Conservation (phyloP, 1,140 invertebrate species). For the Scaptomyza montana region DNA sequence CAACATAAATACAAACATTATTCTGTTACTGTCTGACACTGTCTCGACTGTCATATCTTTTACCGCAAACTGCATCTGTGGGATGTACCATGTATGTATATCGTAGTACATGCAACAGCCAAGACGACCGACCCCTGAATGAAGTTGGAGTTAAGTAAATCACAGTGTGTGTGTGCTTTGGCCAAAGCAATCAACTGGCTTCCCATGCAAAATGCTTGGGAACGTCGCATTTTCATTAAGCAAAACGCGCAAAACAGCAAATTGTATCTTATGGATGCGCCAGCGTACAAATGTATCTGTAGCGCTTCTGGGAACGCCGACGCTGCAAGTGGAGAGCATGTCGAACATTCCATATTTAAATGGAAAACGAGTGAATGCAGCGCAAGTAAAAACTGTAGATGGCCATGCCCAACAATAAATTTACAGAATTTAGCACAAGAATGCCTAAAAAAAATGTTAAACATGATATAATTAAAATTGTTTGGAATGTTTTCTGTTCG, state of each 20-base stretch:
- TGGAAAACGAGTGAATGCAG: slow-evolving; percentile 4
- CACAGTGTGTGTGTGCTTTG: slow-evolving; percentile 50
- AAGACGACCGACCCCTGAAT: slow-evolving; percentile 23
- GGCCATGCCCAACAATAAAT: slow-evolving; percentile 40
- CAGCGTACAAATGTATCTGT: slow-evolving; percentile 19
- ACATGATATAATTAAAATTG: slow-evolving; percentile 46
- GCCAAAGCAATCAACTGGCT: slow-evolving; percentile 45
- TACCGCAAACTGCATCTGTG: slow-evolving; percentile 40
- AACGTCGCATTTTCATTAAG: slow-evolving; percentile 74
- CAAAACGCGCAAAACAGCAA: slow-evolving; percentile 51
- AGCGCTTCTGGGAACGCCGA: slow-evolving; percentile 52
- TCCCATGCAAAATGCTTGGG: slow-evolving; percentile 68
- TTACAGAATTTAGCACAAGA: slow-evolving; percentile 58
- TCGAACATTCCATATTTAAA: slow-evolving; percentile 12
- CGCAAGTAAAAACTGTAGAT: neutral
- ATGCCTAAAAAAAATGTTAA: slow-evolving; percentile 39
- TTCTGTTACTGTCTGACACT: slow-evolving; percentile 46
- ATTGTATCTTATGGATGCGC: slow-evolving; percentile 31
- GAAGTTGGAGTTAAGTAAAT: slow-evolving; percentile 49
- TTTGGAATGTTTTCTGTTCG: slow-evolving; percentile 1
- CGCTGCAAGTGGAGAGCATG: slow-evolving; percentile 27
- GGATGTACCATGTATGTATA: slow-evolving; percentile 13
- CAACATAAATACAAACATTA: slow-evolving; percentile 31
- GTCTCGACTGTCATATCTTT: slow-evolving; percentile 42
- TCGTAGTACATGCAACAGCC: neutral